These are phyloP conservation scores for Seira musarum DNA, from an alignment of 2,888 invertebrate genomes.

Conservation along the genomic window DNA sequence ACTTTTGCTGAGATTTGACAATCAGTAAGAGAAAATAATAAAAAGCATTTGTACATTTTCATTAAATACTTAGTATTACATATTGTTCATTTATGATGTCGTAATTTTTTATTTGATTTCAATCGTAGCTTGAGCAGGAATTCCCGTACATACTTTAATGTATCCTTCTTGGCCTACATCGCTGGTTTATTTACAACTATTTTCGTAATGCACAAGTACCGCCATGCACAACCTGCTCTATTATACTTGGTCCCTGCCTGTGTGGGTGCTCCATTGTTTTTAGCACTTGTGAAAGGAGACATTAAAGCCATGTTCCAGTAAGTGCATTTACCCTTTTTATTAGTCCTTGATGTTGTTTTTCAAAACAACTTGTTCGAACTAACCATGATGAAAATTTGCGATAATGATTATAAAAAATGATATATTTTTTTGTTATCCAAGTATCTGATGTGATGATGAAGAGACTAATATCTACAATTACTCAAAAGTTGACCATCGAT, in stretches of 20 bases:
- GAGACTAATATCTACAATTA: too few relatives aligned
- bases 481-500: not conserved
- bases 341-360: slow-evolving; percentile 9
- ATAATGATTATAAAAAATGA: slow-evolving; percentile 24
- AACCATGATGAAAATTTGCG: slow-evolving; percentile 21
- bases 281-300: slow-evolving; percentile 93
- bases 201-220: slow-evolving; percentile 97
- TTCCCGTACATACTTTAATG: slow-evolving; percentile 89
- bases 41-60: too few relatives aligned
- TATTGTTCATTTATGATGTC: too few relatives aligned
- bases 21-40: slow-evolving; percentile 77
- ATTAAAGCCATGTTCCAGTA: slow-evolving; percentile 90
- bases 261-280: slow-evolving; percentile 88
- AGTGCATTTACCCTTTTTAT: slow-evolving; percentile 73
- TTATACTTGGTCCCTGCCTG: slow-evolving; percentile 98
- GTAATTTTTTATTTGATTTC: too few relatives aligned
- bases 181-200: slow-evolving; percentile 94
- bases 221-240: slow-evolving; percentile 98
- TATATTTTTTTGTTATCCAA: slow-evolving; percentile 45
- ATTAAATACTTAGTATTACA: too few relatives aligned
- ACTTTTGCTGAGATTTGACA: slow-evolving; percentile 94
- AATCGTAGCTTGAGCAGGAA: slow-evolving; percentile 82
- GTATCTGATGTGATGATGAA: slow-evolving; percentile 37
- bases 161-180: slow-evolving; percentile 94
- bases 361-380: not conserved